phyloP scores from a whole-genome alignment of 2,113 vertebrate genomes.

The Elaphurus davidianus region DNA sequence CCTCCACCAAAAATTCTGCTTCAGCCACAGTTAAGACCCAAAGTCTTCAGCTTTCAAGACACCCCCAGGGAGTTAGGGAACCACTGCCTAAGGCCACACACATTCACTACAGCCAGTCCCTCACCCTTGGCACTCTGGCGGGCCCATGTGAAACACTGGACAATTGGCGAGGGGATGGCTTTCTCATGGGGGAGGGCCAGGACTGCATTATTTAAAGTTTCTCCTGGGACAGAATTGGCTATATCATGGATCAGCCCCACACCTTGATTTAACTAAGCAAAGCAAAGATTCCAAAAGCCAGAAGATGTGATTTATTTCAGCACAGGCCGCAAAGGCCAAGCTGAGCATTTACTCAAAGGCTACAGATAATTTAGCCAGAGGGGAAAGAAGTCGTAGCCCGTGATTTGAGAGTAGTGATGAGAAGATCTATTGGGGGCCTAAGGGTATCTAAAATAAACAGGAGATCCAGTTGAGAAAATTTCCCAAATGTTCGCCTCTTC shows the following conservation, averaged over 20 bases:
- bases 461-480: neutral
- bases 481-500: neutral
- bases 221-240: neutral
- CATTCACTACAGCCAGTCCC: neutral
- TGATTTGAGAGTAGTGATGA: neutral
- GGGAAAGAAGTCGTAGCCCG: neutral
- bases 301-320: neutral
- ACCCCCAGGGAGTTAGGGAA: neutral
- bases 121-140: neutral
- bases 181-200: neutral
- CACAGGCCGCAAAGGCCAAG: neutral
- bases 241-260: neutral
- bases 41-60: neutral
- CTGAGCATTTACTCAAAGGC: neutral
- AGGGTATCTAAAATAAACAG: neutral
- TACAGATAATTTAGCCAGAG: neutral
- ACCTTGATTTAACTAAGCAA: neutral
- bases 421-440: neutral
- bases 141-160: neutral
- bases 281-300: neutral
- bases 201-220: neutral
- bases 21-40: neutral
- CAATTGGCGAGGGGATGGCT: fast-evolving
- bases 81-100: neutral
- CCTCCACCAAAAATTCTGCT: neutral